Percentiles rank a stretch among this genome's conserved stretches.
phyloP scores from a whole-genome alignment of 2,113 vertebrate genomes.

The Aspidoscelis tigris region DNA sequence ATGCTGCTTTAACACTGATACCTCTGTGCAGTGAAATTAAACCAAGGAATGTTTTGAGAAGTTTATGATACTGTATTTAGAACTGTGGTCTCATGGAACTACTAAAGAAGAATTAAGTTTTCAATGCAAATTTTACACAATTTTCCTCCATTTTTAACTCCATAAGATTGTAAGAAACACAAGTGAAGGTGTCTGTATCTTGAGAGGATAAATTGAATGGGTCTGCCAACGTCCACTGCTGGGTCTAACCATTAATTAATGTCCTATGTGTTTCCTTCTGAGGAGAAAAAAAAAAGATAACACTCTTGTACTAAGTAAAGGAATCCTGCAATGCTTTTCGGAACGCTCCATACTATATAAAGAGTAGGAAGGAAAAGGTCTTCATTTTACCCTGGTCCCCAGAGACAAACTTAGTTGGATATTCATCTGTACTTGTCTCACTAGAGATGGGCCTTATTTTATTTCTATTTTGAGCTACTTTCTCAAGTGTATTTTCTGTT shows the following conservation, averaged over 20 bases:
- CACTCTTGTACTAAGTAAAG: constrained; percentile 8
- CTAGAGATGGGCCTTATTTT: constrained; percentile 19
- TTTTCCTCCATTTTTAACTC: no score
- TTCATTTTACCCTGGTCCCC: constrained; percentile 16
- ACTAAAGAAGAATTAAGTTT: constrained; percentile 32
- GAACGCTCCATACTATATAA: constrained; percentile 8
- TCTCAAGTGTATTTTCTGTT: constrained; percentile 12
- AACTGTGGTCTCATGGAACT: neutral
- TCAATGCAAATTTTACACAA: neutral
- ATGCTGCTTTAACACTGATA: neutral
- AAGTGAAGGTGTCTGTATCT: no score
- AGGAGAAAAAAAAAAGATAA: neutral
- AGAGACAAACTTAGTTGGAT: constrained; percentile 4
- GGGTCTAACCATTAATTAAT: no score
- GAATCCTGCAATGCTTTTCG: constrained; percentile 15
- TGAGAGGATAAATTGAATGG: no score
- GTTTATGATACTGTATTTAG: neutral
- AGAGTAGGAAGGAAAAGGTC: constrained; percentile 8
- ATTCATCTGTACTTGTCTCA: constrained; percentile 15
- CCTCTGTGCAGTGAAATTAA: neutral
- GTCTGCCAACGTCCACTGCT: no score
- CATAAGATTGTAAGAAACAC: no score
- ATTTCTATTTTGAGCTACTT: constrained; percentile 35
- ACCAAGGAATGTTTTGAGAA: neutral
- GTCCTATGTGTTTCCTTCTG: no score